Evolutionary conservation across 2,797 vertebrate genomes (phyloP).

Genomic region (Eurystomus glaucurus): DNA sequence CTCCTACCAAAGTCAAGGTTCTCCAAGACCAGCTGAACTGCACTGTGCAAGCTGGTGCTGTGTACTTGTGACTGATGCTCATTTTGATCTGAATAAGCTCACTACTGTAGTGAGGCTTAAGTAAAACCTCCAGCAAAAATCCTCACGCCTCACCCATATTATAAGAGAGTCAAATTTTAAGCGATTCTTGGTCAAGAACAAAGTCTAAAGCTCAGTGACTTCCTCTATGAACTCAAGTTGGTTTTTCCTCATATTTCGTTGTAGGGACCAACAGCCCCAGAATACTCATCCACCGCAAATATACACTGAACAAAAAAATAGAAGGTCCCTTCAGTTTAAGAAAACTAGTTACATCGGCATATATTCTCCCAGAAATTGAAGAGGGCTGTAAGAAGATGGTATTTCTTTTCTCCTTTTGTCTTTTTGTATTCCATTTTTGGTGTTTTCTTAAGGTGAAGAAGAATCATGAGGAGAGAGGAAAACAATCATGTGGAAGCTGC

Average conservation of each 20-base stretch:
- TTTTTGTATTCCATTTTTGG: background rate
- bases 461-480: background rate
- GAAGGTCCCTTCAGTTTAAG: background rate
- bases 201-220: background rate
- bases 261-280: background rate
- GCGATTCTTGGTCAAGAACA: background rate
- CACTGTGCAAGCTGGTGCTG: background rate
- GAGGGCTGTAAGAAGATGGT: background rate
- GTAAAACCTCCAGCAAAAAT: background rate
- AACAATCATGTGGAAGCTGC: background rate
- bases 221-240: background rate
- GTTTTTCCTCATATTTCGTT: background rate
- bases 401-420: background rate
- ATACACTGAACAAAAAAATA: background rate
- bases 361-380: background rate
- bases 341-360: background rate
- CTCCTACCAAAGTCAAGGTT: background rate
- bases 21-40: background rate
- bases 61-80: background rate
- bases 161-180: background rate
- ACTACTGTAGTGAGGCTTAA: background rate
- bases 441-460: background rate
- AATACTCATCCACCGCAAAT: background rate
- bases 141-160: background rate
- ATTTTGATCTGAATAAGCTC: background rate